A percentile compares a stretch with the other conserved stretches of the same genome.
These are phyloP conservation scores for Martes martes DNA, from an alignment of 2,113 vertebrate genomes.

Conservation along the genomic window DNA sequence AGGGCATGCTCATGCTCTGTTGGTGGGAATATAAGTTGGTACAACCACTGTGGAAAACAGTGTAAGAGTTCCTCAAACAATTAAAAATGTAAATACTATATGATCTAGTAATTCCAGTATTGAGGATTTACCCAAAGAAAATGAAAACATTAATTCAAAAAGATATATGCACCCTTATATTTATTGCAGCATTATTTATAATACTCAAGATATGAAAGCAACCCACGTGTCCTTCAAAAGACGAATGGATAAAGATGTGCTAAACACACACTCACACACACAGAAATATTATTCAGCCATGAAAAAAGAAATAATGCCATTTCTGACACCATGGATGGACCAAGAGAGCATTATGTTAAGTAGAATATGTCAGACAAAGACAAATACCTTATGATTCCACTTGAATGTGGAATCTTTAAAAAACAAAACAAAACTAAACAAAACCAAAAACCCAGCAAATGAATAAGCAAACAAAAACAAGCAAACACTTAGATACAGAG, in stretches of 20 bases:
- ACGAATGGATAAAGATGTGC: not conserved
- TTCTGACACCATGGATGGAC: not conserved
- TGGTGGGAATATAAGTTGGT: not conserved
- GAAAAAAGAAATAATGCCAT: not conserved
- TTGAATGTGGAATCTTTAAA: not conserved
- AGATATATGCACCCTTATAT: not conserved
- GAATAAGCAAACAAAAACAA: not conserved
- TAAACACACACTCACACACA: not conserved
- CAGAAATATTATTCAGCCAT: not conserved
- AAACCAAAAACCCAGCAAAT: not conserved
- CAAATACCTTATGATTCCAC: not conserved
- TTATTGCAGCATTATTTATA: not conserved
- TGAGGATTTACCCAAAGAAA: not conserved
- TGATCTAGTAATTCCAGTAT: not conserved
- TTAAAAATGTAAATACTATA: not conserved
- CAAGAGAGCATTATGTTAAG: not conserved
- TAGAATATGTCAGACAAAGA: not conserved
- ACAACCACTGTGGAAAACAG: not conserved
- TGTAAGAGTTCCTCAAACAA: not conserved
- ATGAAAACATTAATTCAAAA: not conserved
- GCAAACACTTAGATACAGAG: not conserved
- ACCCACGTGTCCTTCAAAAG: not conserved
- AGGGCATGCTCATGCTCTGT: not conserved
- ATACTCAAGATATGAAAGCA: not conserved
- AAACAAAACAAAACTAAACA: not conserved